These are phyloP conservation scores for Archilochus colubris DNA, from an alignment of 2,113 vertebrate genomes.

Conservation along the genomic window DNA sequence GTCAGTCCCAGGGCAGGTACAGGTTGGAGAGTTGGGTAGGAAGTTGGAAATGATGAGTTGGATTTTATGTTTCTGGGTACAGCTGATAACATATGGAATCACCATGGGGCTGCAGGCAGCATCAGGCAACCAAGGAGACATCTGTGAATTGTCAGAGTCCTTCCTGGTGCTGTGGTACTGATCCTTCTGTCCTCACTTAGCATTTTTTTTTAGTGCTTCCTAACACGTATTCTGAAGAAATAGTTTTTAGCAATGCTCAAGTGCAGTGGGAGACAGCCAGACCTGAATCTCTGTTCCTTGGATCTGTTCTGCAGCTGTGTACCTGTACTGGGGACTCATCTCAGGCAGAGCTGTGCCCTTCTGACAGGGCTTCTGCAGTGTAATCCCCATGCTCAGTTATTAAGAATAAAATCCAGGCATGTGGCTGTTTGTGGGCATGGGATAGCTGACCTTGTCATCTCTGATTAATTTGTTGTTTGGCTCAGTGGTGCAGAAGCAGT, in stretches of 20 bases:
- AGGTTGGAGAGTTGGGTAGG: background rate
- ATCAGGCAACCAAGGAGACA: background rate
- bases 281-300: background rate
- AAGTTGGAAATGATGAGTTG: background rate
- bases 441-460: background rate
- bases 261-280: background rate
- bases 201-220: background rate
- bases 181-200: background rate
- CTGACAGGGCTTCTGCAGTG: background rate
- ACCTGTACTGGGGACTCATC: background rate
- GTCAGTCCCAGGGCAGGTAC: background rate
- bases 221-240: background rate
- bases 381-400: background rate
- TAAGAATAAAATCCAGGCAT: background rate
- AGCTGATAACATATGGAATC: background rate
- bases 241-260: background rate
- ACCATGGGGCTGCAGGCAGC: background rate
- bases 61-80: background rate
- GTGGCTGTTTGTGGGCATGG: background rate
- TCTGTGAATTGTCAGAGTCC: background rate
- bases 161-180: background rate
- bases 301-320: fast-evolving
- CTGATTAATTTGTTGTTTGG: background rate
- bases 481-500: background rate
- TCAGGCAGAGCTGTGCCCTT: background rate